Percentiles rank a stretch among this genome's conserved stretches.
These are phyloP conservation scores for Symphodus melops DNA, from an alignment of 2,113 vertebrate species.

Conservation along the genomic window DNA sequence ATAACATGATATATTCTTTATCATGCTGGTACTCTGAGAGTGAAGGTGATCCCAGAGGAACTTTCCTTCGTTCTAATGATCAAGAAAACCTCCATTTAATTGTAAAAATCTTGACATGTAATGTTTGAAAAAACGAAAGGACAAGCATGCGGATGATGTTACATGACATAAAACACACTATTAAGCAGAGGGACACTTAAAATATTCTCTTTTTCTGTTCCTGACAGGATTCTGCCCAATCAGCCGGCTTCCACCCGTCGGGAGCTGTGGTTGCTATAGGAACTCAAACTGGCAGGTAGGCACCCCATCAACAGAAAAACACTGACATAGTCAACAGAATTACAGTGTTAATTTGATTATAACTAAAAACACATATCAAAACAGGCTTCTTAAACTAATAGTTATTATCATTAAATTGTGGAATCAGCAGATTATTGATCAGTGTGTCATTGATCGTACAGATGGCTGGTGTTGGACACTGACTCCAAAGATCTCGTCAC, in stretches of 20 bases:
- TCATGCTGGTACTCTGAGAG: neutral
- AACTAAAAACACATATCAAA: neutral
- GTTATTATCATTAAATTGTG: neutral
- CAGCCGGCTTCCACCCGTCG: slow-evolving; percentile 95
- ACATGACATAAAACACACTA: neutral
- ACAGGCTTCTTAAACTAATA: neutral
- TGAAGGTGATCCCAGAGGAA: neutral
- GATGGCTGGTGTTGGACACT: slow-evolving; percentile 98
- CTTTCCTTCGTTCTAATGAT: neutral
- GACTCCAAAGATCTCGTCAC: slow-evolving; percentile 97
- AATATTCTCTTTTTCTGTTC: slow-evolving; percentile 47
- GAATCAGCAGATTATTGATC: neutral
- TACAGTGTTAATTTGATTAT: neutral
- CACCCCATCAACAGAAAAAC: neutral
- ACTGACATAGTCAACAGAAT: too few species aligned
- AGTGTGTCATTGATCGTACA: slow-evolving; percentile 70
- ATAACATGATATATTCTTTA: neutral
- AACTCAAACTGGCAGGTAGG: slow-evolving; percentile 93
- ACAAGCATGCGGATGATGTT: neutral
- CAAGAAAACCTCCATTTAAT: neutral
- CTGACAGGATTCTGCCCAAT: slow-evolving; percentile 92
- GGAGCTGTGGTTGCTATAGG: slow-evolving; percentile 95
- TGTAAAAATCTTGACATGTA: neutral
- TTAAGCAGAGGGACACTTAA: neutral
- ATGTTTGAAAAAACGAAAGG: neutral